Evolutionary conservation across 2,888 invertebrate species (phyloP), one percentile per base, ranked within the genome.

Genomic region (Chalcis sispes): DNA sequence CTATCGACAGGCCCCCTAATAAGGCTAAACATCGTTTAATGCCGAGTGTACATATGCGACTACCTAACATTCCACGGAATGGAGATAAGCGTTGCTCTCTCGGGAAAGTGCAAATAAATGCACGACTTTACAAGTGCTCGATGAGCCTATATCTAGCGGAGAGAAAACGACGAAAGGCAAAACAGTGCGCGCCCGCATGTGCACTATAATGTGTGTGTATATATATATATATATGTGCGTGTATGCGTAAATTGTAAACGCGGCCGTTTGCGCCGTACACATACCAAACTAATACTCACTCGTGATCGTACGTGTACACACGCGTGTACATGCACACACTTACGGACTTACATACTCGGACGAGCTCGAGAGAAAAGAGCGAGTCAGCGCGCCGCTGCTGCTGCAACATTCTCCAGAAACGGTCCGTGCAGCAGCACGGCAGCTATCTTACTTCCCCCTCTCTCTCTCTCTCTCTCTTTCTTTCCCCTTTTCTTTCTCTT

Each of bases 351-450:
- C 10, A 42, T 0, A 40, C n/a, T 13, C 62, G 15, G 42, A 62
- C 27, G 20, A 25, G 25, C 13, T 18, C 42, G n/a, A 40, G 13
- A 4, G 29, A 10, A 20, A 18, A 7, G 1, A 8, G 32, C 7
- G 56, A 58, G 29, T 10, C 3, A 32, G 5, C 18, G 2, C 32
- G 32, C 32, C 5, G 42, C 42, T 2, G 48, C 48, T 23, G 62
- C 62, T 48, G 62, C 62, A 64, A 29, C 62, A 48, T 64, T 62
- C 62, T 62, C 62, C 62, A 64, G 62, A 64, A 64, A 64, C 62
- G 62, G 62, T 27, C n/a, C 29, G 27, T 25, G 15, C n/a, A 56
- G 56, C 29, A n/a, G 56, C 1, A 10, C 61, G n/a, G n/a, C n/a
- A n/a, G n/a, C n/a, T n/a, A n/a, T n/a, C n/a, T n/a, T n/a, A n/a